Base-by-base conservation (phyloP, 2,797 vertebrate genomes). In the Eulemur albifrons region DNA sequence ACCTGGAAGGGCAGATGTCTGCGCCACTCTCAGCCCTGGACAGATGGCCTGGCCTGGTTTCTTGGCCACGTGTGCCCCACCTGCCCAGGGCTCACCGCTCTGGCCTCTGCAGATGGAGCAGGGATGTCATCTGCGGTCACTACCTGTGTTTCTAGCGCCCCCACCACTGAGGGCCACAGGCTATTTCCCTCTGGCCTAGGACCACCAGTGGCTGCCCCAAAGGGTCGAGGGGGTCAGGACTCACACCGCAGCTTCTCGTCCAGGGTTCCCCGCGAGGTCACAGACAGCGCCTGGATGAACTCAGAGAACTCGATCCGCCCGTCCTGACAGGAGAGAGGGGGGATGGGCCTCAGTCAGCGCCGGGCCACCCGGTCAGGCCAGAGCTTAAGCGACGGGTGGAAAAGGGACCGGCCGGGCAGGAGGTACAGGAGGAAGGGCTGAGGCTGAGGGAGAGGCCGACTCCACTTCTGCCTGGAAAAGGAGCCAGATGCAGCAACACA, bases 211-310 rank as follows among this genome's bases (percentile, higher is more conserved):
- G 72, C 81, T 25, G 38, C 81, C 82, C 27, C 9, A 7, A 0
- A 0, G 10, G n/a, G 10, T 23, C 4, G 3, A 23, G 14, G n/a
- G 30, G 17, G 14, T 4, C 4, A 0, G 20, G 83, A 98, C 99
- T 99, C 98, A 99, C 99, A 99, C 98, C 99, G 98, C 96, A 99
- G 98, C 98, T 99, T 99, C 98, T 99, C 99, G 4, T 99, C 99
- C 98, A 99, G 98, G 0, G 99, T 99, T 14, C 99, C 99, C 69
- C 99, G 98, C 6, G 99, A 99, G 91, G 99, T 99, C 97, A 99
- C 99, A 0, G 99, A 99, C 98, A 99, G 98, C 0, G 99, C 99
- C 98, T 99, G 99, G 98, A 99, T 99, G 98, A 99, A 99, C 98
- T 99, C 99, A 0, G 99, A 99, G 97, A 99, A 99, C 98, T 99